phyloP scores from a whole-genome alignment of 1,140 invertebrate species.

The Lepidurus couesii region DNA sequence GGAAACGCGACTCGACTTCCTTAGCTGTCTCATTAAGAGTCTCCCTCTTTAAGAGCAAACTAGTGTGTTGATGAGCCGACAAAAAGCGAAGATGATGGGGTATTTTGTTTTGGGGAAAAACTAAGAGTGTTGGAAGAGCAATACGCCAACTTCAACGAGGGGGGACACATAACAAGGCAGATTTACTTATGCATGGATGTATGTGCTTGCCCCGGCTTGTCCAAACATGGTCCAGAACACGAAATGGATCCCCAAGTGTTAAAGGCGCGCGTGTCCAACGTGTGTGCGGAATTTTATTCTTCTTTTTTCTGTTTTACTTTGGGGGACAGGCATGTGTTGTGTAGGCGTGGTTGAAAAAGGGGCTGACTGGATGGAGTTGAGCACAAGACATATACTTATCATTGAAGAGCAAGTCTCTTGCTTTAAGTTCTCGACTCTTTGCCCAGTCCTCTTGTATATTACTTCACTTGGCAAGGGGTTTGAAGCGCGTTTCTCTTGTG shows the following conservation, averaged over 20 bases:
- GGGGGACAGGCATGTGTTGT: neutral
- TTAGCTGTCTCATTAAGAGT: neutral
- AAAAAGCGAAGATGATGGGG: neutral
- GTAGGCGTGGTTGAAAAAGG: neutral
- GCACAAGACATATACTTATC: slow-evolving; percentile 7
- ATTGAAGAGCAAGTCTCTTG: neutral
- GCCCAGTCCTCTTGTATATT: too few relatives aligned
- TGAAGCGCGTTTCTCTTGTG: neutral
- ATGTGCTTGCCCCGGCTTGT: too few relatives aligned
- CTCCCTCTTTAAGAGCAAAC: neutral
- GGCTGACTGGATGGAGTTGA: neutral
- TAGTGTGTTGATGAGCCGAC: neutral
- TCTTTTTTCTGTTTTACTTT: neutral
- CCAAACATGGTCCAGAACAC: neutral
- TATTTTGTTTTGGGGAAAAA: neutral
- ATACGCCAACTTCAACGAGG: neutral
- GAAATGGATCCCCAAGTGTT: slow-evolving; percentile 14
- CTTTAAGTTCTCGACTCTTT: neutral
- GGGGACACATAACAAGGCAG: slow-evolving; percentile 1
- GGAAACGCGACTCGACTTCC: too few relatives aligned
- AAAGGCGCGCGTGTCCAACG: slow-evolving; percentile 1
- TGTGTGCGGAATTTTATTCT: neutral
- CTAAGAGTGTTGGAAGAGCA: neutral
- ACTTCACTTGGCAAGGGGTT: neutral
- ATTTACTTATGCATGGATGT: neutral